These are phyloP conservation scores for Andrena praecox DNA, from an alignment of 2,888 invertebrate species.

Conservation along the genomic window DNA sequence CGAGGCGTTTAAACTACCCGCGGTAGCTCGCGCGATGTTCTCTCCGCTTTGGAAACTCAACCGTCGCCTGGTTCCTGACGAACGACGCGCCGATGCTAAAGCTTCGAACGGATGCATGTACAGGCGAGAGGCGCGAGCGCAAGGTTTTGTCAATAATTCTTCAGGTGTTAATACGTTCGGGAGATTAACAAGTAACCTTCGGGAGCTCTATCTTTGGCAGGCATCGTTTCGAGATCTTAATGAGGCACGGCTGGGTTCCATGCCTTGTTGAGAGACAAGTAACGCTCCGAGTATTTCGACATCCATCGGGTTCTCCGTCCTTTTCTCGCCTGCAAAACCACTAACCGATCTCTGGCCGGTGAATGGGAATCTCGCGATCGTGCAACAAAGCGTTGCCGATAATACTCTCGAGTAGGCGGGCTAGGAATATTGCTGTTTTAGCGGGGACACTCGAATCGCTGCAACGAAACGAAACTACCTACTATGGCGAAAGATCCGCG, in stretches of 20 bases:
- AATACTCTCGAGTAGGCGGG: conserved; percentile 58
- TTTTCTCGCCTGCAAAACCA: conserved; percentile 68
- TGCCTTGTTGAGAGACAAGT: conserved; percentile 67
- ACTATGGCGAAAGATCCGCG: conserved; percentile 11
- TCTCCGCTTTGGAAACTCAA: background rate
- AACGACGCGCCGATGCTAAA: background rate
- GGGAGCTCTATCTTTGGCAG: conserved; percentile 62
- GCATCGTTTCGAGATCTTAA: conserved; percentile 68
- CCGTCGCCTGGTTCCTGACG: background rate
- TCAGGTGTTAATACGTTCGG: conserved; percentile 38
- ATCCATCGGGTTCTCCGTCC: conserved; percentile 67
- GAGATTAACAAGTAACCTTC: conserved; percentile 59
- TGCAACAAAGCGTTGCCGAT: conserved; percentile 71
- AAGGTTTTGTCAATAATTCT: conserved; percentile 35
- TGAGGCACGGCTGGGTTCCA: conserved; percentile 64
- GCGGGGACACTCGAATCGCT: conserved; percentile 11
- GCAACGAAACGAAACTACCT: conserved; percentile 4
- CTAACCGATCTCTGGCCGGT: conserved; percentile 63
- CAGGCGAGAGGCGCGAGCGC: background rate
- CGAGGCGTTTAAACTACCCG: background rate
- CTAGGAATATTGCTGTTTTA: conserved; percentile 32
- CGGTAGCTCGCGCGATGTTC: background rate
- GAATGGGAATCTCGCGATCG: conserved; percentile 73
- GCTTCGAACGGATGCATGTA: background rate
- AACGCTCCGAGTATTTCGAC: conserved; percentile 66